These are phyloP conservation scores for Brachionus plicatilis DNA, from an alignment of 1,140 invertebrate genomes.

Conservation along the genomic window DNA sequence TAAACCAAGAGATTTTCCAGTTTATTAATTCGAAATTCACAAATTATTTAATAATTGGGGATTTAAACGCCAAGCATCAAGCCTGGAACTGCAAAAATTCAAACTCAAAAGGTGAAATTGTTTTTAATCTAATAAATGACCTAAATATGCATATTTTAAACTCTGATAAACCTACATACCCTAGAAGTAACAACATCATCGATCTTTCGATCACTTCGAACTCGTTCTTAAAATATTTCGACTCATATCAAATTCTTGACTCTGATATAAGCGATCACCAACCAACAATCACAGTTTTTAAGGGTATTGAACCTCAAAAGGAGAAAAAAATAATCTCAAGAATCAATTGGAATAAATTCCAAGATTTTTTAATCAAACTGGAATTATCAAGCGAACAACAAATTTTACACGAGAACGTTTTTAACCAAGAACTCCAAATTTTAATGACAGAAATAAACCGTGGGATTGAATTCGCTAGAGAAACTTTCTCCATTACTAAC, in stretches of 20 bases:
- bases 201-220: not conserved
- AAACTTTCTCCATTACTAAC: not conserved
- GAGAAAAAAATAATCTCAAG: not conserved
- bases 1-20: too few relatives aligned
- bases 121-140: not conserved
- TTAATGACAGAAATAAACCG: not conserved
- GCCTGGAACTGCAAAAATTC: not conserved
- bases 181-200: not conserved
- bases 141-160: not conserved
- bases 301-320: not conserved
- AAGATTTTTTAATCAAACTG: not conserved
- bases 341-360: not conserved
- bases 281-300: not conserved
- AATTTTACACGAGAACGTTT: not conserved
- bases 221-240: not conserved
- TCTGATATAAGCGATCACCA: not conserved
- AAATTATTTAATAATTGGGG: not conserved
- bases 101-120: not conserved
- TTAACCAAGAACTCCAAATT: not conserved
- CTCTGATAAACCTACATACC: not conserved
- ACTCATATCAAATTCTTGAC: not conserved
- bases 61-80: not conserved
- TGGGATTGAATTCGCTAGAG: not conserved
- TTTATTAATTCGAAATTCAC: not conserved
- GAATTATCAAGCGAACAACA: not conserved